phyloP scores from a whole-genome alignment of 2,888 invertebrate genomes.

The Brachylomia viminalis region DNA sequence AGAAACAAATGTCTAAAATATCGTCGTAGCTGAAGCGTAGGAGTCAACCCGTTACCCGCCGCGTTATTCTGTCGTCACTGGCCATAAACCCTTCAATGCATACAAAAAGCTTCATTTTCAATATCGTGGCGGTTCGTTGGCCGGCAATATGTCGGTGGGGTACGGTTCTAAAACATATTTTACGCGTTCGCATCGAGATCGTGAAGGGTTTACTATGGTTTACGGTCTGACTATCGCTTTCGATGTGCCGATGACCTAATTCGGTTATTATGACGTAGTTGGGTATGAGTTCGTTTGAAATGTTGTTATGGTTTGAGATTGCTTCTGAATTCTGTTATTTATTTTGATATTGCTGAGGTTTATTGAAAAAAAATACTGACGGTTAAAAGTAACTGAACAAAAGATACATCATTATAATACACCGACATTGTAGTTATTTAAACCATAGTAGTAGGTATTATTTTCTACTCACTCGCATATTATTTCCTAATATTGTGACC shows the following conservation, averaged over 20 bases:
- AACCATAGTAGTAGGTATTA: neutral
- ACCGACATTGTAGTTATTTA: neutral
- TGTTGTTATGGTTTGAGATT: slow-evolving; percentile 22
- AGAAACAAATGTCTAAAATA: slow-evolving; percentile 51
- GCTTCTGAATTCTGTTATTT: slow-evolving; percentile 19
- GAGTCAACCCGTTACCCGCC: slow-evolving; percentile 55
- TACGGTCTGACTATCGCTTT: slow-evolving; percentile 74
- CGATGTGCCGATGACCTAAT: slow-evolving; percentile 68
- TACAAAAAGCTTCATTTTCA: slow-evolving; percentile 85
- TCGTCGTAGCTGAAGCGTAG: slow-evolving; percentile 52
- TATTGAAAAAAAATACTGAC: neutral
- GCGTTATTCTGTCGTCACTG: slow-evolving; percentile 67
- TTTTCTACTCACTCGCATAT: neutral
- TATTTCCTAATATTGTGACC: neutral
- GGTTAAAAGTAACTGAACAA: neutral
- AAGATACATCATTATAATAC: neutral
- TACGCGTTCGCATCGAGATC: slow-evolving; percentile 72
- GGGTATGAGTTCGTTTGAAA: slow-evolving; percentile 40
- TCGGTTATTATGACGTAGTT: slow-evolving; percentile 43
- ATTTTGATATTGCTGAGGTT: neutral
- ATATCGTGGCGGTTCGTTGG: slow-evolving; percentile 74
- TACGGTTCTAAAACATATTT: slow-evolving; percentile 81
- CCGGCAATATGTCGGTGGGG: slow-evolving; percentile 77
- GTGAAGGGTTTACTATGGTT: slow-evolving; percentile 74
- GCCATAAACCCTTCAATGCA: slow-evolving; percentile 80